Base-by-base conservation (phyloP, 2,888 invertebrate genomes). In the Psylliodes chrysocephalus region DNA sequence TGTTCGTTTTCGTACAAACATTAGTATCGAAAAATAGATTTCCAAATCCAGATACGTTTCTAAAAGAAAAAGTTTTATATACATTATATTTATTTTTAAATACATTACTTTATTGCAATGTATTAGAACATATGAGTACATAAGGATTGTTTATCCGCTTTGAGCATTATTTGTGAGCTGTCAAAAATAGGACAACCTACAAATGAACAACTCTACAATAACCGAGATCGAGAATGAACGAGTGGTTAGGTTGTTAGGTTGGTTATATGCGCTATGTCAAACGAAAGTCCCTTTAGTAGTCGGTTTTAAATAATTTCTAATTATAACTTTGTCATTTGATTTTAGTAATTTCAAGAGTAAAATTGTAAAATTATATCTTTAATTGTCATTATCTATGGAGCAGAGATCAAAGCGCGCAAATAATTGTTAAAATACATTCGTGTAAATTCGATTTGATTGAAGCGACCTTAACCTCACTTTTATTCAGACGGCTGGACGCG, bases 381-480 rank as follows among this genome's bases (percentile, higher is more conserved):
- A 22, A 46, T 46, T 8, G 2, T 38, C 38, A 52, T 35, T 18
- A 10, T 52, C 7, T 55, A 25, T 25, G 55, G n/a, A 44, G 46
- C 10, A 33, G 46, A 47, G 10, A 56, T 44, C 33, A 46, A 15
- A 35, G 14, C 22, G 19, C 15, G 46, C 10, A 47, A 35, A 35
- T 47, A 15, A 56, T 56, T 47, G 17, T 19, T 19, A 47, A 33
- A 28, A 57, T 46, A 47, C 12, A 47, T 38, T 15, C 47, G 49
- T 22, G 59, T 40, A 49, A 40, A 49, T 28, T n/a, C 10, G 49
- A 40, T 38, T 14, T 15, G 40, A 25, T 28, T 49, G 38, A 17
- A 14, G 40, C 15, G n/a, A 59, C 17, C 62, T 52, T 73, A 74
- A 74, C 74, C 74, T 71, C 63, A 73, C 63, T 70, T 70, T 66